Conservation (phyloP, 2,113 vertebrate genomes). For the Ptilorrhoa leucosticta region DNA sequence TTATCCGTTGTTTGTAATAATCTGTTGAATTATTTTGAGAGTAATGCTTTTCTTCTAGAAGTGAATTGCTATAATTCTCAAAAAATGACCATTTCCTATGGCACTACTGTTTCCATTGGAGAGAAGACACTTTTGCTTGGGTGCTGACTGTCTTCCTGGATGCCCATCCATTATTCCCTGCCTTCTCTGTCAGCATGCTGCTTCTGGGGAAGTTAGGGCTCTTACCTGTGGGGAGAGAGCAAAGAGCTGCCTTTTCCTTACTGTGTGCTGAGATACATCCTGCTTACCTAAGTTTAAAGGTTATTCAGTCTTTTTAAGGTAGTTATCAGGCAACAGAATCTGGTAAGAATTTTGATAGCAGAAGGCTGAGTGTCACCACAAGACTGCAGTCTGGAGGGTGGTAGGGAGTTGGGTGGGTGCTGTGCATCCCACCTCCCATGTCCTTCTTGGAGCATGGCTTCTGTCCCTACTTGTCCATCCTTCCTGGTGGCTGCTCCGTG, state of each 20-base stretch:
- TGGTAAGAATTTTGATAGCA: not conserved
- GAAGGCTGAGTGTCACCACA: not conserved
- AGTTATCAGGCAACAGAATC: not conserved
- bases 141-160: not conserved
- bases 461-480: not conserved
- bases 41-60: not conserved
- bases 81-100: not conserved
- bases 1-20: not conserved
- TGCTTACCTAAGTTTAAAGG: not conserved
- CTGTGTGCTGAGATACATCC: not conserved
- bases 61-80: not conserved
- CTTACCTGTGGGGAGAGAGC: not conserved
- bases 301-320: not conserved
- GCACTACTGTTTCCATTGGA: not conserved
- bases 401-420: not conserved
- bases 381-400: fast-evolving
- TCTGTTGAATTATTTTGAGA: not conserved
- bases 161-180: not conserved
- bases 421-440: not conserved
- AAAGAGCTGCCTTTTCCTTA: not conserved
- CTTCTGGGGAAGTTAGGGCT: not conserved
- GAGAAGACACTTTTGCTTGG: not conserved
- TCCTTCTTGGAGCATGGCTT: not conserved
- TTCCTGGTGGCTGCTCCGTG: fast-evolving
- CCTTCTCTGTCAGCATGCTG: not conserved